These are phyloP conservation scores for Pituophis catenifer DNA, from an alignment of 2,113 vertebrate genomes.

Conservation along the genomic window DNA sequence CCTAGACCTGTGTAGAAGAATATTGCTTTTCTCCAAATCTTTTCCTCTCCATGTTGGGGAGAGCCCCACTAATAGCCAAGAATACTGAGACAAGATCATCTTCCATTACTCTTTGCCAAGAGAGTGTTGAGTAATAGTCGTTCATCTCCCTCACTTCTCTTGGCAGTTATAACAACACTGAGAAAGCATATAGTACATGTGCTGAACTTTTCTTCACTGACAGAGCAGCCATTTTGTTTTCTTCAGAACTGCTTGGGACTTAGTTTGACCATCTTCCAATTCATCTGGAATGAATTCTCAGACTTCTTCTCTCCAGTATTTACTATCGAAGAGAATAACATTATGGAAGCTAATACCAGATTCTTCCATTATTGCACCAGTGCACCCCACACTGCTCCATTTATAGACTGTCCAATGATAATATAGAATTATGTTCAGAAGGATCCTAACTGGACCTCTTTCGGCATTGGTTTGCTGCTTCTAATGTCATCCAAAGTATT, in stretches of 20 bases:
- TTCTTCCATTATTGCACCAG: not conserved
- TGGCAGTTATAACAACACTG: not conserved
- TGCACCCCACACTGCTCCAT: not conserved
- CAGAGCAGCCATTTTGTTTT: not conserved
- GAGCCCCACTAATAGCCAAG: not conserved
- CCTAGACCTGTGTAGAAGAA: not conserved
- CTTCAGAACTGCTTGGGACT: not conserved
- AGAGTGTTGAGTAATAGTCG: not conserved
- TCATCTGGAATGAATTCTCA: not conserved
- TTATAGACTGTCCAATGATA: not conserved
- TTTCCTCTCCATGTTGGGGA: not conserved
- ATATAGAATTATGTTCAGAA: not conserved
- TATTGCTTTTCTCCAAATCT: not conserved
- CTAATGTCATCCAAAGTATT: not conserved
- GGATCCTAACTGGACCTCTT: not conserved
- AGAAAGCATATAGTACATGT: not conserved
- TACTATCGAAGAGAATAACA: not conserved
- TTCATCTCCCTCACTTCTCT: not conserved
- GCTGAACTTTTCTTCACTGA: not conserved
- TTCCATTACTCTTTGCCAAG: not conserved
- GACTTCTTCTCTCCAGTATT: not conserved
- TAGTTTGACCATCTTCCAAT: not conserved
- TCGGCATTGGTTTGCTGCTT: not conserved
- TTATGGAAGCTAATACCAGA: not conserved
- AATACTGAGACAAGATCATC: not conserved